These are phyloP conservation scores for Psittacula derbiana DNA, from an alignment of 2,797 vertebrate genomes.

Conservation along the genomic window DNA sequence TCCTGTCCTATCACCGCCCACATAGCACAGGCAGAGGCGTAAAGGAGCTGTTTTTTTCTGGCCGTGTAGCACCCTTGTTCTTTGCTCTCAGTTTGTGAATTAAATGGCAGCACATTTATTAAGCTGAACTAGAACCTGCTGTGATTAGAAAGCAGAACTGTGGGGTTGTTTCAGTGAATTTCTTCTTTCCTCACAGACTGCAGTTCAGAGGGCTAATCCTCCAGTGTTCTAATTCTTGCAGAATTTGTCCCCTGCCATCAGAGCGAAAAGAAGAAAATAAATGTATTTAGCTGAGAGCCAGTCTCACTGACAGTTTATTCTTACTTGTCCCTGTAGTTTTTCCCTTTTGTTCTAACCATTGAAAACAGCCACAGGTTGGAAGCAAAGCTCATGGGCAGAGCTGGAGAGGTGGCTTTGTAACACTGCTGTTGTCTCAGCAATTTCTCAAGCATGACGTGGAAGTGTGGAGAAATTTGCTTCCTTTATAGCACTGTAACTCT, in stretches of 20 bases:
- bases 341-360: background rate
- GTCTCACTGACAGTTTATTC: background rate
- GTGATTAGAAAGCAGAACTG: background rate
- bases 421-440: background rate
- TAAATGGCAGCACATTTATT: background rate
- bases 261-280: background rate
- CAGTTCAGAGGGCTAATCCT: background rate
- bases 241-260: background rate
- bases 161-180: background rate
- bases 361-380: background rate
- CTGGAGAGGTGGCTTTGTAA: background rate
- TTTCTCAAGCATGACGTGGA: background rate
- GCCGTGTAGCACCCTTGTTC: background rate
- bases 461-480: background rate
- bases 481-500: background rate
- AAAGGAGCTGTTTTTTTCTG: fast-evolving
- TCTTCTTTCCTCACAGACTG: background rate
- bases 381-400: background rate
- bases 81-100: background rate
- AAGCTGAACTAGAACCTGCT: background rate
- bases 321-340: background rate
- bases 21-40: background rate
- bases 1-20: background rate
- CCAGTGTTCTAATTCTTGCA: background rate
- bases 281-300: background rate